Evolutionary conservation across 2,888 invertebrate genomes (phyloP).

Genomic region (Spodoptera exigua): DNA sequence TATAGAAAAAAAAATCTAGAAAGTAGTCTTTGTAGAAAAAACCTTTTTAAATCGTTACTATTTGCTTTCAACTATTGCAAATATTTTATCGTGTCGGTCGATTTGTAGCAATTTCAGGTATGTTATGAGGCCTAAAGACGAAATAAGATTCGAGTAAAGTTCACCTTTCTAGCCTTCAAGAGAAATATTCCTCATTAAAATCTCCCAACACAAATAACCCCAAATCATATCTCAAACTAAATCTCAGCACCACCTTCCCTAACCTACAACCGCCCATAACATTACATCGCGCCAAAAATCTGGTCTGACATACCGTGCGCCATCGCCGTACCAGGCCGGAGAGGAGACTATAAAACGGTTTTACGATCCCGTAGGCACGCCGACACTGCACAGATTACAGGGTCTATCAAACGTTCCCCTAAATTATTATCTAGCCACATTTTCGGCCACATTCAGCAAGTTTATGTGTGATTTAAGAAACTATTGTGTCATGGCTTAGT

Average conservation of each 20-base stretch:
- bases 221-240: slow-evolving; percentile 21
- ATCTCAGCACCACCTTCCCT: slow-evolving; percentile 32
- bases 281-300: slow-evolving; percentile 51
- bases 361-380: slow-evolving; percentile 54
- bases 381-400: slow-evolving; percentile 57
- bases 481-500: slow-evolving; percentile 29
- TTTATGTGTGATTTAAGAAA: slow-evolving; percentile 58
- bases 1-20: too few species aligned
- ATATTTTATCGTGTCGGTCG: too few species aligned
- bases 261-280: slow-evolving; percentile 27
- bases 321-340: slow-evolving; percentile 32
- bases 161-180: too few species aligned
- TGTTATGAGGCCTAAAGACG: too few species aligned
- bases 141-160: too few species aligned
- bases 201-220: too few species aligned
- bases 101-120: too few species aligned
- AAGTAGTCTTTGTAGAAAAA: too few species aligned
- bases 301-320: slow-evolving; percentile 39
- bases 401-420: slow-evolving; percentile 56
- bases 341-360: slow-evolving; percentile 57
- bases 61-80: too few species aligned
- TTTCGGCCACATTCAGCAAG: slow-evolving; percentile 55
- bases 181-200: too few species aligned
- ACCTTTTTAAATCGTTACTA: too few species aligned
- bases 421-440: slow-evolving; percentile 63